These are phyloP conservation scores for Cynaeus angustus DNA, from an alignment of 2,888 invertebrate genomes.

Conservation along the genomic window DNA sequence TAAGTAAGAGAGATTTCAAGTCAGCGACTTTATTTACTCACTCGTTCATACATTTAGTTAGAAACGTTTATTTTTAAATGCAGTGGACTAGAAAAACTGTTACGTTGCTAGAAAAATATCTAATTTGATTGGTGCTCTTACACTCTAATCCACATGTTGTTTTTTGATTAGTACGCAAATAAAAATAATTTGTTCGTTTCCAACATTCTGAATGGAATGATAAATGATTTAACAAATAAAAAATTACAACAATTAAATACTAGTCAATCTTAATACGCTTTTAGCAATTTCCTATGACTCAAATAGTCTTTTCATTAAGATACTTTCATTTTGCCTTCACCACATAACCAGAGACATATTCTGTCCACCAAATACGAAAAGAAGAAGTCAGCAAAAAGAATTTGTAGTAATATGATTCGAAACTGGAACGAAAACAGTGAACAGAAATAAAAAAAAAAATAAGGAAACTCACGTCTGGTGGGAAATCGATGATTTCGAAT, in stretches of 20 bases:
- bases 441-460: no score
- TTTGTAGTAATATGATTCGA: slow-evolving; percentile 87
- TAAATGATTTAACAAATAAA: slow-evolving; percentile 44
- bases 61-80: slow-evolving; percentile 34
- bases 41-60: slow-evolving; percentile 32
- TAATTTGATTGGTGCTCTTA: slow-evolving; percentile 34
- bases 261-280: slow-evolving; percentile 31
- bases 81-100: slow-evolving; percentile 40
- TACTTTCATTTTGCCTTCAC: slow-evolving; percentile 79
- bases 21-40: slow-evolving; percentile 25
- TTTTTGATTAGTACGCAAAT: slow-evolving; percentile 31
- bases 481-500: slow-evolving; percentile 97
- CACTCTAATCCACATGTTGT: slow-evolving; percentile 34
- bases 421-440: slow-evolving; percentile 85
- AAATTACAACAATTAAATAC: slow-evolving; percentile 45
- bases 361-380: slow-evolving; percentile 91
- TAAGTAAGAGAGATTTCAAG: slow-evolving; percentile 11
- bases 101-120: slow-evolving; percentile 35
- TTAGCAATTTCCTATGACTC: slow-evolving; percentile 21
- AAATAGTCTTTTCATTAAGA: slow-evolving; percentile 50
- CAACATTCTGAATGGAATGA: slow-evolving; percentile 40
- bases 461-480: slow-evolving; percentile 83
- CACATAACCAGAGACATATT: slow-evolving; percentile 88
- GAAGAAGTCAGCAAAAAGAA: slow-evolving; percentile 89
- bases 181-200: slow-evolving; percentile 2